Evolutionary conservation across 2,113 vertebrate species (phyloP).

Genomic region (Corythornis cristatus): DNA sequence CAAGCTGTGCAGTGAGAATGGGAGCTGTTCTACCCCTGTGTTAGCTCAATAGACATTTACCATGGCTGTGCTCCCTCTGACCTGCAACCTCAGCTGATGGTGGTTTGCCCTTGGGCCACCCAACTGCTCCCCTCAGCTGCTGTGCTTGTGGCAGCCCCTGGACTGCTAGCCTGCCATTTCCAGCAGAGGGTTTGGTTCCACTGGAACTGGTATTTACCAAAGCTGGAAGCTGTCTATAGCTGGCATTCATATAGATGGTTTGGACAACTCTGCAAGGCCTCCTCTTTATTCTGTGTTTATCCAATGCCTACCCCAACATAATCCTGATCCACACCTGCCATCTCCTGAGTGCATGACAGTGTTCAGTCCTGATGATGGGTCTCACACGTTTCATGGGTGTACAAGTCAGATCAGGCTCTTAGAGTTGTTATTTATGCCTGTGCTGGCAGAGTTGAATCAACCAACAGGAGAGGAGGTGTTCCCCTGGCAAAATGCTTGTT

Average conservation of each 20-base stretch:
- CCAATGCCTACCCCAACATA: not conserved
- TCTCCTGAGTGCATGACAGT: not conserved
- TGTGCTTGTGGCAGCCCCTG: accelerated
- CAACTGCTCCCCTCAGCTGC: not conserved
- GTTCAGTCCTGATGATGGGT: not conserved
- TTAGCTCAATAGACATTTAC: not conserved
- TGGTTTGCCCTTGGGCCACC: not conserved
- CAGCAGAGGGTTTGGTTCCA: not conserved
- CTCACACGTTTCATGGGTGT: not conserved
- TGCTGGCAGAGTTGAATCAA: not conserved
- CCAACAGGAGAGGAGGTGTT: not conserved
- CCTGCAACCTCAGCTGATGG: not conserved
- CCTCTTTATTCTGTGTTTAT: not conserved
- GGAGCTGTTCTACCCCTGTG: not conserved
- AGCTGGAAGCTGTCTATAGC: conserved; percentile 9
- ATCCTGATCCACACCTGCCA: not conserved
- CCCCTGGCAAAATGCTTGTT: not conserved
- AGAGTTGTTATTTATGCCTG: not conserved
- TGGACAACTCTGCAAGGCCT: not conserved
- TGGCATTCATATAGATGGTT: not conserved
- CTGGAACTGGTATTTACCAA: not conserved
- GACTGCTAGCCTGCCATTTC: not conserved
- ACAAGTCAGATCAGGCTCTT: not conserved
- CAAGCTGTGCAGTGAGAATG: not conserved
- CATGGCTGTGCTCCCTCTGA: not conserved